These are phyloP conservation scores for Dolichotis patagonum DNA, from an alignment of 2,113 vertebrate genomes.

Conservation along the genomic window DNA sequence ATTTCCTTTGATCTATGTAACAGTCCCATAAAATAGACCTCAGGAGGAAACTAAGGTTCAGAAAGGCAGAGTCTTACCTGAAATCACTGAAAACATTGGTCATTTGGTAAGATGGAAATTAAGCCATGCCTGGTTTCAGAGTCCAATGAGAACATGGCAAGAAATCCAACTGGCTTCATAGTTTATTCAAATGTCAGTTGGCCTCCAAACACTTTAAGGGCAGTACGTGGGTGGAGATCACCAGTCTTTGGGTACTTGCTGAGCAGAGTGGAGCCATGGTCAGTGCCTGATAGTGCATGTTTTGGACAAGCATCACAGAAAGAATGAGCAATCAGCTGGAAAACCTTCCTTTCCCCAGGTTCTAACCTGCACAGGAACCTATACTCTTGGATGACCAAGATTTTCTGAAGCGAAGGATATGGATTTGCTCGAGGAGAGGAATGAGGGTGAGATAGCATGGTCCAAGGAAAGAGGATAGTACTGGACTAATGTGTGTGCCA, in stretches of 20 bases:
- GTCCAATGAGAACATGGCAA: background rate
- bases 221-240: background rate
- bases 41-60: background rate
- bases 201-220: background rate
- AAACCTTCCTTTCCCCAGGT: background rate
- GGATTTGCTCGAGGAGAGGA: background rate
- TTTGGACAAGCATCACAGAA: background rate
- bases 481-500: too few species aligned
- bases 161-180: background rate
- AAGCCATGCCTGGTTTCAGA: background rate
- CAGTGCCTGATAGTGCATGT: too few species aligned
- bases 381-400: background rate
- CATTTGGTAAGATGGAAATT: slow-evolving; percentile 18
- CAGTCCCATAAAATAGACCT: background rate
- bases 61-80: background rate
- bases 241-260: background rate
- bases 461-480: background rate
- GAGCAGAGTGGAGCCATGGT: background rate
- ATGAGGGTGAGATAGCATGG: background rate
- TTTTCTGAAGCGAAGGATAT: background rate
- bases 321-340: background rate
- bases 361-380: background rate
- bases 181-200: background rate
- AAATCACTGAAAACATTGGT: background rate
- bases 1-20: background rate